Base-by-base conservation (phyloP, 1,140 invertebrate species). In the Caerostris darwini region DNA sequence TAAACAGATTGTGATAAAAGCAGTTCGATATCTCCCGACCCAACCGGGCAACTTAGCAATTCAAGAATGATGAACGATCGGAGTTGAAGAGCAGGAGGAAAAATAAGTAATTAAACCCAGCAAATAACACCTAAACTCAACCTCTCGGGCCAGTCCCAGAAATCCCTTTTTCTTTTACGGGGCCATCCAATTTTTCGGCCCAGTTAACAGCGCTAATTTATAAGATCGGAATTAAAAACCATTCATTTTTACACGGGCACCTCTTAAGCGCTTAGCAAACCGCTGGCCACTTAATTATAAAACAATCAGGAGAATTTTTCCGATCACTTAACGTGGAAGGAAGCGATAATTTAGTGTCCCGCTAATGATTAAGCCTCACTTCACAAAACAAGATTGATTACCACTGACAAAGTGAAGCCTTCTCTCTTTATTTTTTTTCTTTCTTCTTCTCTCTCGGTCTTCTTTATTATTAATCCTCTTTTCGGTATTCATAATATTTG, bases 221-320 rank as follows among this genome's bases (percentile, higher is more conserved):
- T 82, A 82, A 91, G 71, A 53, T 88, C 19, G 12, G 77, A 91
- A 91, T 91, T 91, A 91, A 91, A 91, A 83, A 82, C 56, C 90
- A 53, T 91, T 64, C 17, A 81, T 82, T 91, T 91, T 82, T 61
- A 17, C 77, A 61, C 90, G n/a, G 4, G 19, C 7, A 53, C 90
- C 90, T 91, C 77, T 61, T 82, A 61, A 91, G 90, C 57, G 71
- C 77, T 82, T 61, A 91, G 90, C 54, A 91, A 81, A 81, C 71
- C 90, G 8, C 90, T 50, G 77, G 10, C 71, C 77, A 83, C 90
- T 91, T 91, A 91, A 91, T 91, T 91, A 91, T 82, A 91, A 91
- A 91, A 91, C 90, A 91, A 91, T 91, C 90, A 91, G 77, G 71
- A 17, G 34, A 91, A 91, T 83, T 91, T 91, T 91, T 91, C 90